These are phyloP conservation scores for Scaptomyza pallida DNA, from an alignment of 1,140 invertebrate genomes.

Conservation along the genomic window DNA sequence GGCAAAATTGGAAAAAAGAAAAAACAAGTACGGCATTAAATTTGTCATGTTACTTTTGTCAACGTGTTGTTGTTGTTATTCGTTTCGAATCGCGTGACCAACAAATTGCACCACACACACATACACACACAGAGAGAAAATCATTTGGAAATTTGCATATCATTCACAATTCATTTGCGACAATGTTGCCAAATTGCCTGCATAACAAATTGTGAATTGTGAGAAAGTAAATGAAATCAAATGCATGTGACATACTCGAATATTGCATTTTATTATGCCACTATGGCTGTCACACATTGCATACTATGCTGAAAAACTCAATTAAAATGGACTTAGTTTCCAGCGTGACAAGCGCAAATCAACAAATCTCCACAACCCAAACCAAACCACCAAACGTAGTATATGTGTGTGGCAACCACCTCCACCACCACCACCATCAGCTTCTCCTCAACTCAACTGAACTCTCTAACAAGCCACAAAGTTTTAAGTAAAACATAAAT, in stretches of 20 bases:
- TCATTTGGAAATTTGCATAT: slow-evolving; percentile 23
- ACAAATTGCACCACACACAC: slow-evolving; percentile 30
- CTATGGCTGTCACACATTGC: slow-evolving; percentile 45
- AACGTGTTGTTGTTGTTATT: not conserved
- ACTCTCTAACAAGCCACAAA: slow-evolving; percentile 12
- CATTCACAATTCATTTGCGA: slow-evolving; percentile 46
- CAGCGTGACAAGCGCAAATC: slow-evolving; percentile 61
- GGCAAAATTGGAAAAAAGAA: not conserved
- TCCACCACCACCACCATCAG: not conserved
- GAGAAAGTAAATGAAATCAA: slow-evolving; percentile 61
- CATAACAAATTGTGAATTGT: slow-evolving; percentile 19
- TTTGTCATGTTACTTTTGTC: not conserved
- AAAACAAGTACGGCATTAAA: slow-evolving; percentile 25
- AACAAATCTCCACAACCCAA: not conserved
- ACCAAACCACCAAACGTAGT: not conserved
- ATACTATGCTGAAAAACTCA: slow-evolving; percentile 74
- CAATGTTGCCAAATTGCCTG: slow-evolving; percentile 49
- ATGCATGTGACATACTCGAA: slow-evolving; percentile 66
- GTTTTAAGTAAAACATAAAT: slow-evolving; percentile 25
- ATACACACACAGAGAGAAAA: too few species aligned
- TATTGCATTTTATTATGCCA: slow-evolving; percentile 65
- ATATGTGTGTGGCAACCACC: too few species aligned
- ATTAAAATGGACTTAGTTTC: slow-evolving; percentile 78
- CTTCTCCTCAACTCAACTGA: not conserved
- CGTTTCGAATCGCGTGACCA: slow-evolving; percentile 9